Base-by-base conservation (phyloP, 2,797 vertebrate genomes). In the Pristis pectinata region DNA sequence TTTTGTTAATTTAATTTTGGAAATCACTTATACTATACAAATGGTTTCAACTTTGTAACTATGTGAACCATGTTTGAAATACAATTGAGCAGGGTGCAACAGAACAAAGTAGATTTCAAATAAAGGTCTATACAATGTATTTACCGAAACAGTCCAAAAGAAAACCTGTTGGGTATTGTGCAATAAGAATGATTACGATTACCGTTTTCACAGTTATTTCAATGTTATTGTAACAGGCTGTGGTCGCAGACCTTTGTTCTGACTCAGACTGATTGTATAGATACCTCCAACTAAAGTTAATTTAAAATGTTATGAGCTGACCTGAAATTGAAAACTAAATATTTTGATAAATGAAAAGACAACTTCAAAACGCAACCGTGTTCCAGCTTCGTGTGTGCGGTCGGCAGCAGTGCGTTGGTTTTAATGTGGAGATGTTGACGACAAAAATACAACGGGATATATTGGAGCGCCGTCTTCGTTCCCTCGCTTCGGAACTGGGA, bases 311-410 rank as follows among this genome's bases (percentile, higher is more conserved):
- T 67, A 4, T 85, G 49, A 85, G 27, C 27, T 34, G 34, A 41
- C 7, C 59, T 64, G 59, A 91, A 91, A 64, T 91, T 91, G n/a
- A 91, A 91, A 37, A 61, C n/a, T 37, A 91, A 91, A 91, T 91
- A 41, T 24, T 41, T 9, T 67, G 87, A 27, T 37, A 19, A 3
- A 22, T 89, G 85, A n/a, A n/a, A 89, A 61, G 56, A 85, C n/a
- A 87, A 11, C 3, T 89, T 89, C 7, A 64, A 22, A 64, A 19
- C 30, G 15, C 4, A 64, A n/a, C 59, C n/a, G 87, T 7, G 1
- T 22, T 41, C 53, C 37, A 91, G 37, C n/a, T 64, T 37, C 24
- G 27, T 17, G 83, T 1, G 87, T 41, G 19, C 56, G 34, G 59
- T 64, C 56, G 59, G 6, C 85, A 17, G 34, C 56, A 64, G n/a